These are phyloP conservation scores for Caradrina kadenii DNA, from an alignment of 2,888 invertebrate species.

Conservation along the genomic window DNA sequence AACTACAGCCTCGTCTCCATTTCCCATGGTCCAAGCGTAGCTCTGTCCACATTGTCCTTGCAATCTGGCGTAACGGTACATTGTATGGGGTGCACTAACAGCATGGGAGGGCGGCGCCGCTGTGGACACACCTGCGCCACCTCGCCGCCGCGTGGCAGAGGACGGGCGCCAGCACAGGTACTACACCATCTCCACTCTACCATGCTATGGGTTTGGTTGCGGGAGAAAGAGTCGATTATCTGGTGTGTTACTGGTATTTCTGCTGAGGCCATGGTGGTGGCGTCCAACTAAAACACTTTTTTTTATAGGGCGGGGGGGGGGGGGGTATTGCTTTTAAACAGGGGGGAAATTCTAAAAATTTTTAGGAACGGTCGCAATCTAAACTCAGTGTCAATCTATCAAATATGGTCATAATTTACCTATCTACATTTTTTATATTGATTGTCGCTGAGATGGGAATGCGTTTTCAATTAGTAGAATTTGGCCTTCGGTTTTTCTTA, in stretches of 20 bases:
- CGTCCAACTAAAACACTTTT: no score
- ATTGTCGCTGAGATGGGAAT: no score
- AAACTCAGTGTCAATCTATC: no score
- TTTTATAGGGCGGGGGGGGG: no score
- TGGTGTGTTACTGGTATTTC: not conserved
- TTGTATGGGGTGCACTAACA: conserved; percentile 90
- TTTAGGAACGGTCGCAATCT: no score
- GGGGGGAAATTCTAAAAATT: no score
- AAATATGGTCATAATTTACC: no score
- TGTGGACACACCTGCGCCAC: conserved; percentile 86
- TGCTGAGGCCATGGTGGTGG: no score
- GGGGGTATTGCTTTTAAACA: no score
- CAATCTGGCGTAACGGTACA: conserved; percentile 72
- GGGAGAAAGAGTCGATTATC: conserved; percentile 39
- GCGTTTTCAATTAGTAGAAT: no score
- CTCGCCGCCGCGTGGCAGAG: conserved; percentile 82
- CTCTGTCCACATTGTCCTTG: conserved; percentile 26
- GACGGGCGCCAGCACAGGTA: conserved; percentile 73
- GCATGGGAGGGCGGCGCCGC: conserved; percentile 90
- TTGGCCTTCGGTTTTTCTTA: no score
- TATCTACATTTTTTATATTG: no score
- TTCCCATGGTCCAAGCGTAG: conserved; percentile 31
- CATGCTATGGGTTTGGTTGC: conserved; percentile 12
- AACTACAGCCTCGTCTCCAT: conserved; percentile 9
- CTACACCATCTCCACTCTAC: conserved; percentile 31